phyloP scores from a whole-genome alignment of 2,888 invertebrate species.

The Vesta saturnalis region DNA sequence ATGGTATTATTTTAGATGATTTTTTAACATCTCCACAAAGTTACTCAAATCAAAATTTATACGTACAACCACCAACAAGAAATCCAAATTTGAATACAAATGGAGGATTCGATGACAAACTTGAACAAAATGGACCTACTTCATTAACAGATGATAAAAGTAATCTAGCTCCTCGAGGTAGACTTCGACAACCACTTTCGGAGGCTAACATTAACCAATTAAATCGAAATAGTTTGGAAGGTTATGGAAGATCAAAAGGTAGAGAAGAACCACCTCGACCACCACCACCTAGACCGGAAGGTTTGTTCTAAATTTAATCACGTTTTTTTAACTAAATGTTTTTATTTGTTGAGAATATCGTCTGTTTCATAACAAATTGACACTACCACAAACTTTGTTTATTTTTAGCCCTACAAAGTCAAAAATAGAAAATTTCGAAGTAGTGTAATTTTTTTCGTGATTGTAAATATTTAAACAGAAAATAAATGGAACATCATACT shows the following conservation, averaged over 20 bases:
- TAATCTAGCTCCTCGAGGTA: constrained; percentile 73
- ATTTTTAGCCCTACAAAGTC: too few relatives aligned
- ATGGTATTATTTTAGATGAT: constrained; percentile 61
- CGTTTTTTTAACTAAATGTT: too few relatives aligned
- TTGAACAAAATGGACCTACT: constrained; percentile 51
- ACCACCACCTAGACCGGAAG: constrained; percentile 87
- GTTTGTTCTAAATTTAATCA: constrained; percentile 58
- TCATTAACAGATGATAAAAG: constrained; percentile 70
- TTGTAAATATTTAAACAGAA: too few relatives aligned
- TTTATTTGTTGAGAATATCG: too few relatives aligned
- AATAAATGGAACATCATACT: too few relatives aligned
- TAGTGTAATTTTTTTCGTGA: too few relatives aligned
- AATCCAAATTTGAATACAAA: constrained; percentile 59
- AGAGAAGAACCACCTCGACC: constrained; percentile 80
- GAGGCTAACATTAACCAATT: constrained; percentile 70
- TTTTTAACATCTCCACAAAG: constrained; percentile 63
- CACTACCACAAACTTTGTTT: too few relatives aligned
- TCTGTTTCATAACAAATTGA: too few relatives aligned
- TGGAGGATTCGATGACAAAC: constrained; percentile 59
- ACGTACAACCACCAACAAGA: constrained; percentile 89
- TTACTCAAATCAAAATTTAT: constrained; percentile 90
- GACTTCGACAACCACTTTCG: constrained; percentile 71
- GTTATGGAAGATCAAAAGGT: constrained; percentile 58
- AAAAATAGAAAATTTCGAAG: too few relatives aligned
- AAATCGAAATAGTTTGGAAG: constrained; percentile 62